A percentile compares a stretch with the other conserved stretches of the same genome.
Evolutionary conservation across 1,140 invertebrate species (phyloP).

Genomic region (Neotoxoptera formosana): DNA sequence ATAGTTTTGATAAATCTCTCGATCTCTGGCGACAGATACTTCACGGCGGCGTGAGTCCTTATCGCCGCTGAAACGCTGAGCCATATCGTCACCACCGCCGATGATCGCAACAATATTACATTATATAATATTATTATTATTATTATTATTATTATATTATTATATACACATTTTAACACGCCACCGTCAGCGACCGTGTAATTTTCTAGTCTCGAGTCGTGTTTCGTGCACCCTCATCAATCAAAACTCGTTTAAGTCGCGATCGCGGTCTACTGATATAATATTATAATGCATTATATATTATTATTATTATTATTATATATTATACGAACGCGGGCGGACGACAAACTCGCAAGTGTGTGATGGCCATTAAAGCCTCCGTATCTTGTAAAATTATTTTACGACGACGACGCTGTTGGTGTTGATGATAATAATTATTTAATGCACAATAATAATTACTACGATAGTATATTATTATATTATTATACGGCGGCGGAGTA

Average conservation of each 20-base stretch:
- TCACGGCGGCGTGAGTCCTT: background rate
- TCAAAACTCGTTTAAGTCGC: background rate
- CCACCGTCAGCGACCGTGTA: background rate
- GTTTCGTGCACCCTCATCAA: background rate
- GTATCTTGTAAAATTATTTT: background rate
- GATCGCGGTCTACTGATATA: background rate
- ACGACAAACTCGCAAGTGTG: slow-evolving; percentile 15
- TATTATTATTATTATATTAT: background rate
- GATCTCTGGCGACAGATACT: background rate
- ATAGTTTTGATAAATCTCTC: background rate
- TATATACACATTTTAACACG: background rate
- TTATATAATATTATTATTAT: background rate
- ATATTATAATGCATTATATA: background rate
- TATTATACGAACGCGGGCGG: background rate
- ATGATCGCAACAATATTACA: too few relatives aligned
- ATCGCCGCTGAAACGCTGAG: background rate
- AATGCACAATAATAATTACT: too few relatives aligned
- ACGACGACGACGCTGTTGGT: background rate
- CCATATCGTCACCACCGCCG: too few relatives aligned
- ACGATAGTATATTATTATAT: background rate
- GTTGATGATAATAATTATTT: background rate
- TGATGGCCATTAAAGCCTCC: background rate
- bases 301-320: background rate
- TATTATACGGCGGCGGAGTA: background rate
- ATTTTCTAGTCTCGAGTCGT: background rate